phyloP scores from a whole-genome alignment of 1,140 invertebrate species.

The Helicoverpa armigera region DNA sequence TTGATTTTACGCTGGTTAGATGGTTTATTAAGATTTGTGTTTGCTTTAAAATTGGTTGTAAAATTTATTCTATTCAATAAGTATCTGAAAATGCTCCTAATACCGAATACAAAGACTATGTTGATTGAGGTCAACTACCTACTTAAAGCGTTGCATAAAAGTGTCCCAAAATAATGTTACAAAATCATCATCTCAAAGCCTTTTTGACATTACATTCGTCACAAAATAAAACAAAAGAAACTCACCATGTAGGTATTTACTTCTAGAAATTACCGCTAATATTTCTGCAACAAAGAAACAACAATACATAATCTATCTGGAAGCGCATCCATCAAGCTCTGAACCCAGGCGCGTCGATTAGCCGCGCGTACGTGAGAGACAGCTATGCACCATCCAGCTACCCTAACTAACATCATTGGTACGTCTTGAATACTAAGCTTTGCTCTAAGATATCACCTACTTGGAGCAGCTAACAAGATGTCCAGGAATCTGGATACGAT shows the following conservation, averaged over 20 bases:
- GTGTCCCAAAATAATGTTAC: too few species aligned
- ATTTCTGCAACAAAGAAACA: neutral
- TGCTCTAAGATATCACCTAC: conserved; percentile 30
- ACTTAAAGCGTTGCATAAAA: too few species aligned
- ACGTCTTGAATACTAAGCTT: conserved; percentile 27
- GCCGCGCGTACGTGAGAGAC: conserved; percentile 32
- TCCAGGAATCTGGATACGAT: neutral
- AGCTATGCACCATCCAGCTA: neutral
- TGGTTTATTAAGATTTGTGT: too few species aligned
- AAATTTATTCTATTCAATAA: too few species aligned
- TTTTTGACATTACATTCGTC: too few species aligned
- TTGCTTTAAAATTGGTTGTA: too few species aligned
- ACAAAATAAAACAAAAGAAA: too few species aligned
- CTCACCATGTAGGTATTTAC: neutral
- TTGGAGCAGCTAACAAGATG: conserved; percentile 23
- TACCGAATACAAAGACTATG: too few species aligned
- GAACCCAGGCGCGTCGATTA: conserved; percentile 27
- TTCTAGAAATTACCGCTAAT: neutral
- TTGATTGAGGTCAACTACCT: too few species aligned
- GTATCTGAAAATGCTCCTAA: too few species aligned
- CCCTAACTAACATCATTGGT: conserved; percentile 5
- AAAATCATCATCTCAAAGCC: too few species aligned
- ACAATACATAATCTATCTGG: conserved; percentile 4
- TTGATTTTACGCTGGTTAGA: neutral
- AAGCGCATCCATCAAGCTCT: conserved; percentile 20